A percentile compares a stretch with the other conserved stretches of the same genome.
These are phyloP conservation scores for Borostomias antarcticus DNA, from an alignment of 2,797 vertebrate genomes.

Conservation along the genomic window DNA sequence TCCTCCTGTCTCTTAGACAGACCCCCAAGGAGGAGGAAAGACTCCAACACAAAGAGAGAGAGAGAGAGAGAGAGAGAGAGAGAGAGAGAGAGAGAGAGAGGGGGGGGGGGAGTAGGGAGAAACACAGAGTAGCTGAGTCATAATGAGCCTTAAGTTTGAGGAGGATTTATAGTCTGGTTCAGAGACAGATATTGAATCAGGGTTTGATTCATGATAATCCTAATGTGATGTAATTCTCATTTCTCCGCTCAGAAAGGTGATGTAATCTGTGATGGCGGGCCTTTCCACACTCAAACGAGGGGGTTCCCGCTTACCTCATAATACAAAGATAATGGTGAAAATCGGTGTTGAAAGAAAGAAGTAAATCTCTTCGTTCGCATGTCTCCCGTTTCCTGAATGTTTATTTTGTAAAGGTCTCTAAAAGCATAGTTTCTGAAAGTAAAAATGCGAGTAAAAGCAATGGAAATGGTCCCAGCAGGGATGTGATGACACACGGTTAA, in stretches of 20 bases:
- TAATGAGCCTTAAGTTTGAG: background rate
- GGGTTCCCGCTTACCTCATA: background rate
- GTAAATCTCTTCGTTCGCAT: background rate
- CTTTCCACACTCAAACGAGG: background rate
- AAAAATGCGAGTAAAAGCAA: conserved; percentile 35
- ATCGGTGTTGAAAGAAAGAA: background rate
- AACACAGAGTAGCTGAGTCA: background rate
- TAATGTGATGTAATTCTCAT: background rate
- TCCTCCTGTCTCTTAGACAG: background rate
- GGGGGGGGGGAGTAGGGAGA: background rate
- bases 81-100: background rate
- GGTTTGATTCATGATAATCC: no score
- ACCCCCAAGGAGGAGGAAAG: background rate
- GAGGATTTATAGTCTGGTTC: background rate
- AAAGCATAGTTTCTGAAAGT: no score
- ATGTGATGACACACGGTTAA: conserved; percentile 5
- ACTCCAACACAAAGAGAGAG: background rate
- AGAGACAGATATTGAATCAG: no score
- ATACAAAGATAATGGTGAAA: background rate
- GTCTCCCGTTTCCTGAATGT: background rate
- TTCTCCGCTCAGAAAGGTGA: background rate
- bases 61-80: background rate
- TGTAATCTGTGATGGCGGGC: background rate
- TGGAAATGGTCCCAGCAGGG: conserved; percentile 40
- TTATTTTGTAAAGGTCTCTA: no score